phyloP scores from a whole-genome alignment of 2,888 invertebrate species.

The Helobdella robusta region DNA sequence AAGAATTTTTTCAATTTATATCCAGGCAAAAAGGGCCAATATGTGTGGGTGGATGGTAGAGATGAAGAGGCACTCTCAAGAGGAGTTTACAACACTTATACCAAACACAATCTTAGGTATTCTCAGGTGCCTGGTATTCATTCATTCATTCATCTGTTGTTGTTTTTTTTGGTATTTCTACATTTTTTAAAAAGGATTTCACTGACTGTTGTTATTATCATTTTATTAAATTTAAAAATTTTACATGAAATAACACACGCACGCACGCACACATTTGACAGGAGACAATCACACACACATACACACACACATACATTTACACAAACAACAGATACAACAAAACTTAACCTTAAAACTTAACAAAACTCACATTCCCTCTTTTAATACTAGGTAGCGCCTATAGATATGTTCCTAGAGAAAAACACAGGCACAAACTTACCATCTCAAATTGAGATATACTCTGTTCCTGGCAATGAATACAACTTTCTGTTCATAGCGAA shows the following conservation, averaged over 20 bases:
- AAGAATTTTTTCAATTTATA: too few species aligned
- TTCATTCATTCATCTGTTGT: neutral
- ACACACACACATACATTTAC: too few species aligned
- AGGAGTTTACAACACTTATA: slow-evolving; percentile 50
- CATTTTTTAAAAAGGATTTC: neutral
- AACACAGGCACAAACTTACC: slow-evolving; percentile 50
- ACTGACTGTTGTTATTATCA: neutral
- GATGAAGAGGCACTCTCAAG: slow-evolving; percentile 46
- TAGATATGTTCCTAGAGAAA: slow-evolving; percentile 48
- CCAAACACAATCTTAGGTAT: slow-evolving; percentile 46
- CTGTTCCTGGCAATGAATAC: slow-evolving; percentile 44
- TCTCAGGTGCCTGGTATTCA: slow-evolving; percentile 42
- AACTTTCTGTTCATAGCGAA: slow-evolving; percentile 50
- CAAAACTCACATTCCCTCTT: too few species aligned
- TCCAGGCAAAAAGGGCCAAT: slow-evolving; percentile 49
- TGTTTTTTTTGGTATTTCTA: neutral
- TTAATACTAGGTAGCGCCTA: slow-evolving; percentile 49
- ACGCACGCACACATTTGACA: too few species aligned
- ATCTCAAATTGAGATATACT: slow-evolving; percentile 49
- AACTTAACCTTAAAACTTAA: too few species aligned
- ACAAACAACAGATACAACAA: too few species aligned
- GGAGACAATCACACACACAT: too few species aligned
- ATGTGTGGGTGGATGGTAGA: slow-evolving; percentile 47
- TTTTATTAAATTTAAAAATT: too few species aligned
- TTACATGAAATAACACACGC: too few species aligned